Conservation (phyloP, 35 echinoderm and acorn worm species). For the Amphiura filiformis region DNA sequence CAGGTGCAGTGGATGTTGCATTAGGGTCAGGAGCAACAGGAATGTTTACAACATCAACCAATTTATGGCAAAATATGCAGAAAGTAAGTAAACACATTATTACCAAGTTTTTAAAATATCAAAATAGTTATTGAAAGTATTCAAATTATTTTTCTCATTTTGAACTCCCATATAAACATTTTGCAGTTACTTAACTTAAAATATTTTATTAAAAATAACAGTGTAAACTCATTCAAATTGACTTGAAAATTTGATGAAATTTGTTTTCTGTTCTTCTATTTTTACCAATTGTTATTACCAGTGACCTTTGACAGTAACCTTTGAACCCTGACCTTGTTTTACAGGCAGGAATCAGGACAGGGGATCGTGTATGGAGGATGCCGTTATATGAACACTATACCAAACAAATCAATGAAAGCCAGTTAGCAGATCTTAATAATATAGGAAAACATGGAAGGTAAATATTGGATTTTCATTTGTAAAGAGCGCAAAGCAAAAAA, state of each 20-base stretch:
- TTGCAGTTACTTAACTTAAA: too few relatives aligned
- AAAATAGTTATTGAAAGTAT: background rate
- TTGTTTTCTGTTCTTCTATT: too few relatives aligned
- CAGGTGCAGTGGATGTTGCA: constrained; percentile 84
- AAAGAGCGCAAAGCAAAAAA: background rate
- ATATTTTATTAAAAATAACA: too few relatives aligned
- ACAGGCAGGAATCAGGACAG: constrained; percentile 67
- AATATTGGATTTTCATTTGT: constrained; percentile 18
- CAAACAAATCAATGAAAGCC: constrained; percentile 85
- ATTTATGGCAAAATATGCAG: constrained; percentile 56
- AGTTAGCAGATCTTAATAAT: constrained; percentile 91
- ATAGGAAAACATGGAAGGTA: constrained; percentile 88
- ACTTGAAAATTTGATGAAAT: too few relatives aligned
- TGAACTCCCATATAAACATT: too few relatives aligned
- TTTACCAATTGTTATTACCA: too few relatives aligned
- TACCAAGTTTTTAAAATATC: background rate
- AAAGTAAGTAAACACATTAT: too few relatives aligned
- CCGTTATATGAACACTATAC: constrained; percentile 81
- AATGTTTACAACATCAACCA: constrained; percentile 61
- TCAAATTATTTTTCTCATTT: background rate
- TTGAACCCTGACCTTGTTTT: background rate
- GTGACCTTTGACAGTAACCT: too few relatives aligned
- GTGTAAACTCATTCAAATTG: too few relatives aligned
- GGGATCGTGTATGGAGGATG: constrained; percentile 94
- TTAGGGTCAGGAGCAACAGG: constrained; percentile 83